These are phyloP conservation scores for Heliconius melpomene DNA, from an alignment of 1,140 invertebrate species.

Conservation along the genomic window DNA sequence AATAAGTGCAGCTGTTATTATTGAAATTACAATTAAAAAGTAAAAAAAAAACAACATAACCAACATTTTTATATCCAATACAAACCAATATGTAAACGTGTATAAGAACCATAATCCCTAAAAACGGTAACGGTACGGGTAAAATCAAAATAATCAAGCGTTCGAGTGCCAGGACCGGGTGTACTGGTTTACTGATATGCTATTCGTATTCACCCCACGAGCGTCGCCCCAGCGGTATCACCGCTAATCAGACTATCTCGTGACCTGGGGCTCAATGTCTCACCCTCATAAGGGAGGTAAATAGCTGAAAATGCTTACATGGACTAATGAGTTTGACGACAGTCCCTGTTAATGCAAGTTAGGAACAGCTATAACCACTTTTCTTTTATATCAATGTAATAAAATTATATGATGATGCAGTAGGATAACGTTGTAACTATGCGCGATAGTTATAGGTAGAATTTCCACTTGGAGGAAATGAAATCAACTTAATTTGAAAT, in stretches of 20 bases:
- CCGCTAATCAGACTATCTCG: conserved; percentile 61
- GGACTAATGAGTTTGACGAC: background rate
- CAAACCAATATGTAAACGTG: background rate
- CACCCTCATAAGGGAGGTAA: conserved; percentile 28
- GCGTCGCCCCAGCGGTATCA: conserved; percentile 45
- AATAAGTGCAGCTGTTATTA: too few species aligned
- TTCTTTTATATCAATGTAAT: background rate
- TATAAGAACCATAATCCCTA: background rate
- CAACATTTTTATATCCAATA: background rate
- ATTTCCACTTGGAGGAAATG: too few species aligned
- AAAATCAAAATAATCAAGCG: conserved; percentile 37
- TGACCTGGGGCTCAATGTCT: conserved; percentile 51
- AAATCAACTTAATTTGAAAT: too few species aligned
- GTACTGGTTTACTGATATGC: conserved; percentile 42
- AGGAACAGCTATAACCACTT: background rate
- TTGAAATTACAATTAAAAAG: too few species aligned
- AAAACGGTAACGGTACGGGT: background rate
- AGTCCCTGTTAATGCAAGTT: background rate
- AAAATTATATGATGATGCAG: background rate
- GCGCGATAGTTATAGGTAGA: too few species aligned
- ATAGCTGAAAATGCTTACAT: conserved; percentile 34
- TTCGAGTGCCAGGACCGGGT: conserved; percentile 37
- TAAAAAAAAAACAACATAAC: background rate
- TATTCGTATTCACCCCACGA: conserved; percentile 53
- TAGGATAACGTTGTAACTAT: too few species aligned